A percentile compares a stretch with the other conserved stretches of the same genome.
phyloP scores from a whole-genome alignment of 2,888 invertebrate species.

The Halictus ligatus region DNA sequence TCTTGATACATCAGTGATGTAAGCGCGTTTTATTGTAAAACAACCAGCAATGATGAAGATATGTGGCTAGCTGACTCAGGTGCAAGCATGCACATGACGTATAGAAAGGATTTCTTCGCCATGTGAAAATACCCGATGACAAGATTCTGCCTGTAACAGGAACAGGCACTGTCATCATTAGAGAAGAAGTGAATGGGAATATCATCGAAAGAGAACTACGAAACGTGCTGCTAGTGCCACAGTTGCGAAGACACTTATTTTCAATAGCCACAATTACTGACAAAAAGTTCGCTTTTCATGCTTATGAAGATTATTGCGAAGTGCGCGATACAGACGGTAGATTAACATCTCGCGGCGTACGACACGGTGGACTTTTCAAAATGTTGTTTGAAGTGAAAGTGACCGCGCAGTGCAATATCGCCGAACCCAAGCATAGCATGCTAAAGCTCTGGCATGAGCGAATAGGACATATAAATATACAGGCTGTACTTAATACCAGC shows the following conservation, averaged over 20 bases:
- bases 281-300: too few relatives aligned
- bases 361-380: conserved; percentile 15
- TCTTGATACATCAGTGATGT: conserved; percentile 8
- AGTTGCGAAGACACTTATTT: too few relatives aligned
- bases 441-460: conserved; percentile 25
- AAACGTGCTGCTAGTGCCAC: neutral
- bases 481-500: neutral
- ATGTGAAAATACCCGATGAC: neutral
- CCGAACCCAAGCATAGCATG: neutral
- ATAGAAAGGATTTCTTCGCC: neutral
- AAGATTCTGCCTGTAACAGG: too few relatives aligned
- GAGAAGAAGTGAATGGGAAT: too few relatives aligned
- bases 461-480: conserved; percentile 24
- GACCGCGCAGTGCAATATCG: neutral
- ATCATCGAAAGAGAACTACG: neutral
- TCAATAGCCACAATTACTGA: too few relatives aligned
- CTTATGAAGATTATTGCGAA: neutral
- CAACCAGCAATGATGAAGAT: neutral
- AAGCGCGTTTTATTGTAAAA: conserved; percentile 13
- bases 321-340: neutral
- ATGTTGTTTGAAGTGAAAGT: conserved; percentile 27
- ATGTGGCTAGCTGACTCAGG: conserved; percentile 10
- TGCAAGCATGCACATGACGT: conserved; percentile 19
- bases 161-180: too few relatives aligned
- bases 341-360: conserved; percentile 1